Conservation (phyloP, 2,113 vertebrate species). For the Triplophysa tibetana region DNA sequence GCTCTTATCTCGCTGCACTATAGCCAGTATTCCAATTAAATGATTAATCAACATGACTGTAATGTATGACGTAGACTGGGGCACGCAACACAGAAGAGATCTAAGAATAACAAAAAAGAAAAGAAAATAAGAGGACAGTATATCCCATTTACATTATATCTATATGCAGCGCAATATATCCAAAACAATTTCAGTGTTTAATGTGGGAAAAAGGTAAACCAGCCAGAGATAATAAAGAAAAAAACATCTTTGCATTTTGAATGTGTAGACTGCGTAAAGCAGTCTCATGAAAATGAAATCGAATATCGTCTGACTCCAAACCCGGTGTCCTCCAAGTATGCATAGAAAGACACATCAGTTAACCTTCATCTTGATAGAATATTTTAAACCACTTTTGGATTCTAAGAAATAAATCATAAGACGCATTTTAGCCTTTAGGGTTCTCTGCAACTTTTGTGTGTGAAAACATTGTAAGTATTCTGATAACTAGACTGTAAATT, state of each 20-base stretch:
- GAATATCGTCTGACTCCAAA: slow-evolving; percentile 20
- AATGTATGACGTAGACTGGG: not conserved
- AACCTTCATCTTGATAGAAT: slow-evolving; percentile 26
- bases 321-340: not conserved
- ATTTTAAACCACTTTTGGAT: not conserved
- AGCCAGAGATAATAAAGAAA: not conserved
- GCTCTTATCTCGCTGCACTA: not conserved
- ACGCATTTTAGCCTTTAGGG: too few species aligned
- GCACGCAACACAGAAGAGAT: not conserved
- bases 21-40: not conserved
- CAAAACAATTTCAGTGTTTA: not conserved
- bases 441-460: not conserved
- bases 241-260: not conserved
- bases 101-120: not conserved
- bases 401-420: not conserved
- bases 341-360: slow-evolving; percentile 16
- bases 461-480: not conserved
- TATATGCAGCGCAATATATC: too few species aligned
- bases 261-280: not conserved
- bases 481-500: not conserved
- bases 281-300: not conserved
- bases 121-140: too few species aligned
- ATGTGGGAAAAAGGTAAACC: not conserved
- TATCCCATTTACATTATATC: too few species aligned
- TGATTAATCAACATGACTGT: not conserved